Percentiles rank a stretch among this genome's conserved stretches.
Conservation (phyloP, 2,888 invertebrate species). For the Nectonema munidae region DNA sequence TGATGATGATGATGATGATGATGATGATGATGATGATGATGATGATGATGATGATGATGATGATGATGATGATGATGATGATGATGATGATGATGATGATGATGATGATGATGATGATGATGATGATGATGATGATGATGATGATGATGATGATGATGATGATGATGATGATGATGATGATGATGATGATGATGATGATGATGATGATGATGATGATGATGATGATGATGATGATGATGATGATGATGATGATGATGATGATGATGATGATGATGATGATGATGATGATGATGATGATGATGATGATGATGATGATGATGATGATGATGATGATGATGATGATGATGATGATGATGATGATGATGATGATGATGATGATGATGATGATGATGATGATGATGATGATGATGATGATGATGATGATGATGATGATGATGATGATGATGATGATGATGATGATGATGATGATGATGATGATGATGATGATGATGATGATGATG, state of each 20-base stretch:
- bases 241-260: conserved; percentile 5
- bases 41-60: conserved; percentile 1
- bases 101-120: conserved; percentile 1
- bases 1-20: conserved; percentile 5
- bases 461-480: conserved; percentile 5
- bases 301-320: conserved; percentile 1
- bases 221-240: conserved; percentile 1
- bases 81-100: conserved; percentile 1
- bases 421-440: too few species aligned
- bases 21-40: conserved; percentile 1
- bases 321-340: conserved; percentile 1
- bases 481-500: conserved; percentile 5
- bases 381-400: conserved; percentile 5
- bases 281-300: conserved; percentile 1
- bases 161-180: conserved; percentile 1
- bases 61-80: conserved; percentile 5
- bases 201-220: conserved; percentile 1
- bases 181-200: conserved; percentile 5
- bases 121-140: conserved; percentile 5
- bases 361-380: conserved; percentile 5
- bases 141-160: conserved; percentile 1
- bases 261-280: conserved; percentile 1
- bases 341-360: conserved; percentile 1
- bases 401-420: conserved; percentile 1
- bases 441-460: conserved; percentile 5